Conservation (phyloP, 1,140 invertebrate species). For the Nixonia krombeini region DNA sequence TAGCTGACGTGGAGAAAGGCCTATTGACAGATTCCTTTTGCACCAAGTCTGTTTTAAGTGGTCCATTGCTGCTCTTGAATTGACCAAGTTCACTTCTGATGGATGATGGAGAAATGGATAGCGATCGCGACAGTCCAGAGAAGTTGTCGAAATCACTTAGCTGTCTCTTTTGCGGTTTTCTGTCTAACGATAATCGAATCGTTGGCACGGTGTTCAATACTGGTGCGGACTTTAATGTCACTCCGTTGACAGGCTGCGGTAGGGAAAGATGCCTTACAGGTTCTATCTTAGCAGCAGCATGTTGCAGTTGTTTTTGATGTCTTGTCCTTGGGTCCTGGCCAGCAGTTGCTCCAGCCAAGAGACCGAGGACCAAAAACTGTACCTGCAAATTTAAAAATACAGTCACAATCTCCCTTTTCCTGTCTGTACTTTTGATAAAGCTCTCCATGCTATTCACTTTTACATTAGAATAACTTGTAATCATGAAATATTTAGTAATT, state of each 20-base stretch:
- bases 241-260: conserved; percentile 22
- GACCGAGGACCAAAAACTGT: conserved; percentile 51
- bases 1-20: background rate
- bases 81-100: background rate
- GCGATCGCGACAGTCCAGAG: conserved; percentile 7
- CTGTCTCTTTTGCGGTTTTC: conserved; percentile 53
- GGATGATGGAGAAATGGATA: conserved; percentile 5
- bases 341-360: conserved; percentile 48
- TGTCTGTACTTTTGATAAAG: too few relatives aligned
- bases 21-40: background rate
- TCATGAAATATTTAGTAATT: too few relatives aligned
- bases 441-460: too few relatives aligned
- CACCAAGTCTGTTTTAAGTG: background rate
- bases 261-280: conserved; percentile 20
- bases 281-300: background rate
- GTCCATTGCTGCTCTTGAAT: background rate
- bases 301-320: conserved; percentile 33
- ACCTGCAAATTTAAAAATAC: conserved; percentile 46
- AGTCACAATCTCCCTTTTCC: too few relatives aligned
- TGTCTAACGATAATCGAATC: conserved; percentile 25
- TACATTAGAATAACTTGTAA: too few relatives aligned
- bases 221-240: conserved; percentile 25
- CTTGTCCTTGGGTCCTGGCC: conserved; percentile 50
- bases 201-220: conserved; percentile 25
- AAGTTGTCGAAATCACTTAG: conserved; percentile 29